A percentile compares a stretch with the other conserved stretches of the same genome.
These are phyloP conservation scores for Nothoprocta perdicaria DNA, from an alignment of 2,113 vertebrate genomes.

Conservation along the genomic window DNA sequence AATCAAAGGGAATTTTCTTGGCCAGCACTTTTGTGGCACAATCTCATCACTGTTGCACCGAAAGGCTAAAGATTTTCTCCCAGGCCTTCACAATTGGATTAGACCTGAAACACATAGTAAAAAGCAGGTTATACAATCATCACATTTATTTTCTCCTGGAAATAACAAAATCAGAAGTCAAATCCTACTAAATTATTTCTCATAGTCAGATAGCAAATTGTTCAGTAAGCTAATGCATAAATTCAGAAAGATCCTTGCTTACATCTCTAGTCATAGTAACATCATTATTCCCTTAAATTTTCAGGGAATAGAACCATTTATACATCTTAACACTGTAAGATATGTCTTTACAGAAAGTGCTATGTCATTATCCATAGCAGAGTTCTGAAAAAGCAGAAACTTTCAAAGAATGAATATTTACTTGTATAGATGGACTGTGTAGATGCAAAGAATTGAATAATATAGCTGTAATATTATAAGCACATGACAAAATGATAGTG, in stretches of 20 bases:
- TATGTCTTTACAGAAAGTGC: not conserved
- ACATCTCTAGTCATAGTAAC: not conserved
- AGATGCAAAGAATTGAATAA: not conserved
- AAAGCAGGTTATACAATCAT: not conserved
- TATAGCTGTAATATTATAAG: not conserved
- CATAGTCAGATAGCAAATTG: not conserved
- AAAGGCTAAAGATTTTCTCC: slow-evolving; percentile 26
- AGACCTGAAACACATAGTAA: not conserved
- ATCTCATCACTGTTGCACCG: not conserved
- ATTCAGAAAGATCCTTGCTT: not conserved
- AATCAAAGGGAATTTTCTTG: slow-evolving; percentile 32
- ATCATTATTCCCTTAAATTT: not conserved
- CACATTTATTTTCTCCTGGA: not conserved
- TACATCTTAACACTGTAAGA: not conserved
- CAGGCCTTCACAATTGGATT: not conserved
- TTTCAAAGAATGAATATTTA: not conserved
- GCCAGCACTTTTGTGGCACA: not conserved
- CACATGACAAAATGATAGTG: not conserved
- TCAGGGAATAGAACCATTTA: not conserved
- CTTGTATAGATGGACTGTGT: not conserved
- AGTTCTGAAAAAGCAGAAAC: not conserved
- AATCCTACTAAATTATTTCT: not conserved
- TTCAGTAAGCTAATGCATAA: not conserved
- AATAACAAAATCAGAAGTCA: not conserved
- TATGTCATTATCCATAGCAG: not conserved